These are phyloP conservation scores for Pandemis heparana DNA, from an alignment of 2,888 invertebrate genomes.

Conservation along the genomic window DNA sequence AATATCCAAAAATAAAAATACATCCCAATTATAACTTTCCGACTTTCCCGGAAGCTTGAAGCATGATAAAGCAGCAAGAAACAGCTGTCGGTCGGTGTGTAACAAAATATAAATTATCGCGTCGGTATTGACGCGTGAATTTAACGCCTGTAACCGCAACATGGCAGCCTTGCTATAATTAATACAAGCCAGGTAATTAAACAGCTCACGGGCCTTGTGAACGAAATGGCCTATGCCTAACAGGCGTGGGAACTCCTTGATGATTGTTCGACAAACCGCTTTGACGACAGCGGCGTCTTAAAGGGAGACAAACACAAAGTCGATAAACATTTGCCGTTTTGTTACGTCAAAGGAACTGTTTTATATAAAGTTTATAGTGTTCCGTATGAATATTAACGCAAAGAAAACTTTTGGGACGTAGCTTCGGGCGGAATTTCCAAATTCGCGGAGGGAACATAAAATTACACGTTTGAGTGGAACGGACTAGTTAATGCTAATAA, in stretches of 20 bases:
- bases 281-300: slow-evolving; percentile 11
- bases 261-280: slow-evolving; percentile 15
- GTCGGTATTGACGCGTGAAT: slow-evolving; percentile 11
- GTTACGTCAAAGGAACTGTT: slow-evolving; percentile 32
- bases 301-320: not conserved
- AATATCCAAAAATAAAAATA: slow-evolving; percentile 17
- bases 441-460: slow-evolving; percentile 20
- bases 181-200: slow-evolving; percentile 29
- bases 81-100: slow-evolving; percentile 24
- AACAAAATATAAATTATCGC: slow-evolving; percentile 13
- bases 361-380: slow-evolving; percentile 13
- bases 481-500: not conserved
- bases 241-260: slow-evolving; percentile 24
- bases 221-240: slow-evolving; percentile 30
- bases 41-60: not conserved
- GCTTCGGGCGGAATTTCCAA: slow-evolving; percentile 16
- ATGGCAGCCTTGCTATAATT: slow-evolving; percentile 13
- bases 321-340: slow-evolving; percentile 26
- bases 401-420: slow-evolving; percentile 35
- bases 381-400: slow-evolving; percentile 16
- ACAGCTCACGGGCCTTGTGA: slow-evolving; percentile 19
- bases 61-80: not conserved
- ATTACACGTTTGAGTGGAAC: slow-evolving; percentile 16
- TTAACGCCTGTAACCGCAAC: slow-evolving; percentile 11
- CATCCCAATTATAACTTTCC: slow-evolving; percentile 31